Conservation (phyloP, 1,140 invertebrate species). For the Drosophila eugracilis region DNA sequence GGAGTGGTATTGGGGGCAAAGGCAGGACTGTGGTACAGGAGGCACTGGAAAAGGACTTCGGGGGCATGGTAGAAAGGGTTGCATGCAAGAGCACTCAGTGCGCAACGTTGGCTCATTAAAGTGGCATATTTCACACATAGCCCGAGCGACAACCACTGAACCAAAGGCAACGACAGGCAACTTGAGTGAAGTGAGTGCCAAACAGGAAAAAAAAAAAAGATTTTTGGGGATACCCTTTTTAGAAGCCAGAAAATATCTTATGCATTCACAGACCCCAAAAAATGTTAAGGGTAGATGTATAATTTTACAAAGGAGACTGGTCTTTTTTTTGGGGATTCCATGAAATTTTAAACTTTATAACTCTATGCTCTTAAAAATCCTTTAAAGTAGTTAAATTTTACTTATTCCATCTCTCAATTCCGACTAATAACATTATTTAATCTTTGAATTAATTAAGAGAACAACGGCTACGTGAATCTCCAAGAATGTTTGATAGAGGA, state of each 20-base stretch:
- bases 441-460: slow-evolving; percentile 20
- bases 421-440: not conserved
- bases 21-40: slow-evolving; percentile 7
- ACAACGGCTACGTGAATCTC: not conserved
- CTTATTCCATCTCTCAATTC: not conserved
- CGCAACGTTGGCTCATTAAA: slow-evolving; percentile 80
- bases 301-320: not conserved
- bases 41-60: slow-evolving; percentile 11
- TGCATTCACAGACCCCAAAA: not conserved
- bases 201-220: slow-evolving; percentile 8
- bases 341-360: not conserved
- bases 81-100: slow-evolving; percentile 66
- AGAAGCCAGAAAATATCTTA: not conserved
- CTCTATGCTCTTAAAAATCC: not conserved
- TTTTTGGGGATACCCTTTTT: slow-evolving; percentile 7
- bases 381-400: no score
- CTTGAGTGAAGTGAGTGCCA: slow-evolving; percentile 21
- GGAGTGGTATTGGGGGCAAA: no score
- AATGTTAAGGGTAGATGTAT: not conserved
- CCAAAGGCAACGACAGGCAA: slow-evolving; percentile 50
- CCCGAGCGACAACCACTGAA: slow-evolving; percentile 55
- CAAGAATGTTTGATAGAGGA: not conserved
- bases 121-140: slow-evolving; percentile 83
- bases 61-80: slow-evolving; percentile 19
- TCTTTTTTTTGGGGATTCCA: not conserved